Conservation (phyloP, 1,140 invertebrate genomes). For the Tribolium madens region DNA sequence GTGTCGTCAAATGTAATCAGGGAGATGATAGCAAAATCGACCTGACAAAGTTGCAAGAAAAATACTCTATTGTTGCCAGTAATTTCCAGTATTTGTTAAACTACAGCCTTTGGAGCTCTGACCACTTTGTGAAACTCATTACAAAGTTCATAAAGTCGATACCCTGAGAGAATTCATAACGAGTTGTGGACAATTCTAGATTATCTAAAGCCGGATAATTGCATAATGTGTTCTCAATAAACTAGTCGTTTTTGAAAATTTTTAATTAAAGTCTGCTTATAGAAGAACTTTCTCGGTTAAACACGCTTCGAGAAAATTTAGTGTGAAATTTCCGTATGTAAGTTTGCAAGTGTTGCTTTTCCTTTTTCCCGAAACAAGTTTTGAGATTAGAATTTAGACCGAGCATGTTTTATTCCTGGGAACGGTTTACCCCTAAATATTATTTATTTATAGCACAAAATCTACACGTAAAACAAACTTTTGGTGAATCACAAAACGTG, state of each 20-base stretch:
- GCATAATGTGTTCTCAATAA: not conserved
- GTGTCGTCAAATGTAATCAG: constrained; percentile 18
- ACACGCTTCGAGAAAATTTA: not conserved
- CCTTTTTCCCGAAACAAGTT: constrained; percentile 34
- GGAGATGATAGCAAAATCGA: not conserved
- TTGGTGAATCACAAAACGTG: constrained; percentile 27
- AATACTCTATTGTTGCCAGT: too few species aligned
- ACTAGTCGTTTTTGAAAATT: not conserved
- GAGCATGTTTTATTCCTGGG: constrained; percentile 21
- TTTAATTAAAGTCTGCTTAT: not conserved
- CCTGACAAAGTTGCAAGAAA: not conserved
- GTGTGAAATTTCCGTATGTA: constrained; percentile 20
- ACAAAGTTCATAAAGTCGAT: constrained; percentile 32
- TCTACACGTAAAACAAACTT: constrained; percentile 38
- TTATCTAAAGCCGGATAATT: not conserved
- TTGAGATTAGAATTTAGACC: constrained; percentile 36
- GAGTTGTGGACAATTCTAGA: constrained; percentile 5
- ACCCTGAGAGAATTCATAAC: constrained; percentile 18
- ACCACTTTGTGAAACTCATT: constrained; percentile 16
- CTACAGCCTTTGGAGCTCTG: constrained; percentile 4
- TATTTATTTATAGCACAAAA: constrained; percentile 35
- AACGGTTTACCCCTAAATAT: constrained; percentile 36
- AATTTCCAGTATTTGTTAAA: not conserved
- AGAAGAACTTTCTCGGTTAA: not conserved
- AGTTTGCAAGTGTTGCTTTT: not conserved